Percentiles rank a stretch among this genome's conserved stretches.
Conservation (phyloP, 2,888 invertebrate genomes). For the Altica lythri region DNA sequence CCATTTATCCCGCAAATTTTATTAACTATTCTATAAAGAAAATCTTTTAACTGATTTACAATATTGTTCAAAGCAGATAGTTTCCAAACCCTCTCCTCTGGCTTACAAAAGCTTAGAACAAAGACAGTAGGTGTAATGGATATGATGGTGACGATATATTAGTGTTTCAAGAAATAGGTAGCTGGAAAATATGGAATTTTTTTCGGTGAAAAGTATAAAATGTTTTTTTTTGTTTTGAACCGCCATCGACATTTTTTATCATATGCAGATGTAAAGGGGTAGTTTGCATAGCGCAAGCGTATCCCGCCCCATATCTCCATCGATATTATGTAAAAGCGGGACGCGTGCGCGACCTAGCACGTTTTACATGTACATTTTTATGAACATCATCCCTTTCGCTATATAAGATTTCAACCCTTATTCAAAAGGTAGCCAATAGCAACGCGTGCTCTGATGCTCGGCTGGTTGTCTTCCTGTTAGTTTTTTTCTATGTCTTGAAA, state of each 20-base stretch:
- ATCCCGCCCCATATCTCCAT: slow-evolving; percentile 54
- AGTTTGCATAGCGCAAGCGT: slow-evolving; percentile 54
- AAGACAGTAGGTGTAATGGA: too few relatives aligned
- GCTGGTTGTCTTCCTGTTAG: slow-evolving; percentile 43
- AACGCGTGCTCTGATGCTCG: slow-evolving; percentile 50
- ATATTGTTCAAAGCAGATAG: too few relatives aligned
- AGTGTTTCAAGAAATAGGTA: too few relatives aligned
- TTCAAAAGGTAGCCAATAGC: slow-evolving; percentile 53
- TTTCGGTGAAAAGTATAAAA: too few relatives aligned
- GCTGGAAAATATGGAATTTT: too few relatives aligned
- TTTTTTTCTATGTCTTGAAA: slow-evolving; percentile 39
- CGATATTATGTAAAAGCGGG: slow-evolving; percentile 57
- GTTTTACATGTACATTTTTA: slow-evolving; percentile 57
- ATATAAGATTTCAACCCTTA: slow-evolving; percentile 54
- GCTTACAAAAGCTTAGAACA: too few relatives aligned
- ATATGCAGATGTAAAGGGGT: slow-evolving; percentile 55
- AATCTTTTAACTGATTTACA: too few relatives aligned
- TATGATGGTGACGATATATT: too few relatives aligned
- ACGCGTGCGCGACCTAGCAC: slow-evolving; percentile 56
- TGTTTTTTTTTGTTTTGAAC: neutral
- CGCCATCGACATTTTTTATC: slow-evolving; percentile 51
- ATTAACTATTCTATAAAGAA: too few relatives aligned
- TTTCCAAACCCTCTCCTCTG: too few relatives aligned
- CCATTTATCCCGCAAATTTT: too few relatives aligned
- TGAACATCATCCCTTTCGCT: slow-evolving; percentile 50